Conservation (phyloP, 2,888 invertebrate genomes). For the Nebria brevicollis region DNA sequence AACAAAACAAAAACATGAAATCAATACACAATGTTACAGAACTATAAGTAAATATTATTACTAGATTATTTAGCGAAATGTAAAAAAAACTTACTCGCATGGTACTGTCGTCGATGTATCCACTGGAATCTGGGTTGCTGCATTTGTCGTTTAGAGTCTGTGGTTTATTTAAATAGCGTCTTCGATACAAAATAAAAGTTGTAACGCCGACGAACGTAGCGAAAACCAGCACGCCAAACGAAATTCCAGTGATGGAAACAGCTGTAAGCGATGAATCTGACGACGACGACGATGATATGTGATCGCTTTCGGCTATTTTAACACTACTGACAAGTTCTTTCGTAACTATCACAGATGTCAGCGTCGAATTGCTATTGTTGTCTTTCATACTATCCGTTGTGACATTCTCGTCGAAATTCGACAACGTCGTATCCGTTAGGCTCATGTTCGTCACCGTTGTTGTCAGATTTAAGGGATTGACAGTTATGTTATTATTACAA, state of each 20-base stretch:
- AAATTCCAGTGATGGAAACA: slow-evolving; percentile 74
- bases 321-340: slow-evolving; percentile 47
- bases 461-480: not conserved
- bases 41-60: too few species aligned
- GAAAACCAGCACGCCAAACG: slow-evolving; percentile 73
- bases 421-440: slow-evolving; percentile 2
- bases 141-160: slow-evolving; percentile 84
- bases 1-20: too few species aligned
- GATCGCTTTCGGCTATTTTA: slow-evolving; percentile 35
- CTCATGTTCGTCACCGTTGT: not conserved
- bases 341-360: slow-evolving; percentile 35
- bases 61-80: too few species aligned
- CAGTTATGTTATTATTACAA: slow-evolving; percentile 25
- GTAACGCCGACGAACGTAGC: slow-evolving; percentile 73
- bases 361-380: slow-evolving; percentile 19
- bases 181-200: slow-evolving; percentile 75
- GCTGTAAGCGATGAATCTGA: slow-evolving; percentile 56
- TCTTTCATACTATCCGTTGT: slow-evolving; percentile 21
- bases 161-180: slow-evolving; percentile 82
- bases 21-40: too few species aligned
- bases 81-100: slow-evolving; percentile 76
- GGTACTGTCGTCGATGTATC: slow-evolving; percentile 87
- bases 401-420: slow-evolving; percentile 5
- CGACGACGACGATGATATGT: slow-evolving; percentile 48
- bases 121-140: slow-evolving; percentile 87